These are phyloP conservation scores for Tenualosa ilisha DNA, from an alignment of 2,797 vertebrate genomes.

Conservation along the genomic window DNA sequence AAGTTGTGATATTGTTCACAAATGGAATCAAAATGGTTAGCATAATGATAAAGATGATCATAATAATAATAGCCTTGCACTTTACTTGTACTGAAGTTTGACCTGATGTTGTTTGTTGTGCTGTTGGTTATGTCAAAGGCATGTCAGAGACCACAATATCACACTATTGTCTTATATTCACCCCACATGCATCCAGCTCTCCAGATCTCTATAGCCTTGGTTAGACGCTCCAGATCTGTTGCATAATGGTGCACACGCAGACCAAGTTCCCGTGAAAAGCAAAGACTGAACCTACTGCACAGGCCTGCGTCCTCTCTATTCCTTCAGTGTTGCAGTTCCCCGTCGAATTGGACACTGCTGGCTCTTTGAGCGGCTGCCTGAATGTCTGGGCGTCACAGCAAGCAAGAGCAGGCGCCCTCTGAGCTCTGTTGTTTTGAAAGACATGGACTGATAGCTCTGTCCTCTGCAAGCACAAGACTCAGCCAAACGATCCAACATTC, in stretches of 20 bases:
- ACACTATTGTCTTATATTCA: constrained; percentile 34
- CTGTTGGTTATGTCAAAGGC: constrained; percentile 43
- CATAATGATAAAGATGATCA: constrained; percentile 39
- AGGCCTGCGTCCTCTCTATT: not conserved
- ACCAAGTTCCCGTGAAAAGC: not conserved
- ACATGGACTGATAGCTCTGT: not conserved
- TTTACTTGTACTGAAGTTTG: constrained; percentile 65
- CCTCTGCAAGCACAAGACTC: constrained; percentile 41
- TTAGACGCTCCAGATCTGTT: not conserved
- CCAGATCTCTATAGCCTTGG: constrained; percentile 20
- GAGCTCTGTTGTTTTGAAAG: not conserved
- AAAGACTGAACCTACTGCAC: not conserved
- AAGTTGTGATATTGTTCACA: constrained; percentile 40
- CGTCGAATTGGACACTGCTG: not conserved
- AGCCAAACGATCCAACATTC: constrained; percentile 13
- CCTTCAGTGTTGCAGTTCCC: not conserved
- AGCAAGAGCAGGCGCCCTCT: not conserved
- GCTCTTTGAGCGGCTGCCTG: not conserved
- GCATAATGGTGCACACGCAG: not conserved
- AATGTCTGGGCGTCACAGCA: not conserved
- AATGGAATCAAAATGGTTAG: not conserved
- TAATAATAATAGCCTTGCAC: constrained; percentile 69
- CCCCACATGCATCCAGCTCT: constrained; percentile 18
- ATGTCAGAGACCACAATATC: constrained; percentile 44
- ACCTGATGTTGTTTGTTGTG: constrained; percentile 65